Evolutionary conservation across 2,888 invertebrate species (phyloP).

Genomic region (Agrotis exclamationis): DNA sequence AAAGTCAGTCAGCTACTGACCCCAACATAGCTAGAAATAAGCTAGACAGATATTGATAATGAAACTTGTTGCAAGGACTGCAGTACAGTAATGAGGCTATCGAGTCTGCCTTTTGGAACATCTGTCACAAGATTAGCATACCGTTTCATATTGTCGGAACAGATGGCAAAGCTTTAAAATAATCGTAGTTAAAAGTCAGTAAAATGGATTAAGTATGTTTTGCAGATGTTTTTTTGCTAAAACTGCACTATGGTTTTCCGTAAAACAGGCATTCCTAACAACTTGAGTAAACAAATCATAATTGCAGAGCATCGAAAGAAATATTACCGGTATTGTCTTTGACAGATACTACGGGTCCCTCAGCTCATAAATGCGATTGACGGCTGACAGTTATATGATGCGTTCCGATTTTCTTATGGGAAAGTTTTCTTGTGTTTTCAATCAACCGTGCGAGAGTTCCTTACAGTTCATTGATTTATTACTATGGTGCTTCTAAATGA

Average conservation of each 20-base stretch:
- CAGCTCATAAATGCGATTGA: background rate
- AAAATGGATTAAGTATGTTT: background rate
- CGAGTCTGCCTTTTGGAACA: rapidly evolving
- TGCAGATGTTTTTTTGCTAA: too few species aligned
- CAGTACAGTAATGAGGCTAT: background rate
- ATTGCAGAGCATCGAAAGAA: background rate
- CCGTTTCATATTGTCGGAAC: background rate
- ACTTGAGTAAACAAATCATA: background rate
- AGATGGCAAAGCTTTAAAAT: too few species aligned
- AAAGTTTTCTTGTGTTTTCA: constrained; percentile 48
- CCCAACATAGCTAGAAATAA: background rate
- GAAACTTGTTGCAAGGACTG: background rate
- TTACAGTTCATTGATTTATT: constrained; percentile 50
- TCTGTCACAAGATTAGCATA: background rate
- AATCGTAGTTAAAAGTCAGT: background rate
- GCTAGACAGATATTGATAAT: background rate
- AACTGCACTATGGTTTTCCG: background rate
- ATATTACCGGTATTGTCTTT: too few species aligned
- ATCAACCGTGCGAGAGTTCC: constrained; percentile 28
- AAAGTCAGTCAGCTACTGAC: background rate
- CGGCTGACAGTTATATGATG: background rate
- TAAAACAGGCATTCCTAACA: too few species aligned
- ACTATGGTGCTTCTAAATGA: constrained; percentile 19
- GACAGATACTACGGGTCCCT: background rate
- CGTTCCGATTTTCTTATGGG: constrained; percentile 35